A percentile compares a stretch with the other conserved stretches of the same genome.
phyloP scores from a whole-genome alignment of 2,888 invertebrate genomes.

The Tinea semifulvella region DNA sequence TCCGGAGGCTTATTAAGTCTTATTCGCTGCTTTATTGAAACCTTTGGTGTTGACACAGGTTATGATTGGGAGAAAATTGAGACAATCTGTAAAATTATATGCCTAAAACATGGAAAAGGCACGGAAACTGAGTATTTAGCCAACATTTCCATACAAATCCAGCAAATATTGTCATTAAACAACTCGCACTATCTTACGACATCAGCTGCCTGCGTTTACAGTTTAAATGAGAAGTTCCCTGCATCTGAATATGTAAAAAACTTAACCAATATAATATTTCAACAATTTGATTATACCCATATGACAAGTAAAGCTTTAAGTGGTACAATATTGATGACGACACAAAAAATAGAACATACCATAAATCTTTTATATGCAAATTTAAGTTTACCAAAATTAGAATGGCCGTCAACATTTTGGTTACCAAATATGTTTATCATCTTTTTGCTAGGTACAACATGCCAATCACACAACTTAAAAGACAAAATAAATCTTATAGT shows the following conservation, averaged over 20 bases:
- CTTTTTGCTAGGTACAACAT: constrained; percentile 44
- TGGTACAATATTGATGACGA: constrained; percentile 42
- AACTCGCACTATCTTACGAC: constrained; percentile 53
- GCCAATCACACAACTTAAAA: constrained; percentile 36
- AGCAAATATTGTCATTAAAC: constrained; percentile 48
- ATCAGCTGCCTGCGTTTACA: constrained; percentile 64
- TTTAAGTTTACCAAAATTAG: constrained; percentile 32
- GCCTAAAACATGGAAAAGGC: constrained; percentile 56
- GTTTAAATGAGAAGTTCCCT: constrained; percentile 57
- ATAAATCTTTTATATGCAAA: constrained; percentile 44
- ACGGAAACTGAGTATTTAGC: constrained; percentile 58
- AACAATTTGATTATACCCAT: constrained; percentile 32
- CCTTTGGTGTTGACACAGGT: constrained; percentile 60
- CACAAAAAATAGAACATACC: constrained; percentile 44
- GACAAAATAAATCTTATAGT: constrained; percentile 42
- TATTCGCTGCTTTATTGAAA: constrained; percentile 71
- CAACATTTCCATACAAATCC: constrained; percentile 62
- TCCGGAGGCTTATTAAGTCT: constrained; percentile 72
- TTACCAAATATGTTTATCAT: constrained; percentile 46
- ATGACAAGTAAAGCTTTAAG: constrained; percentile 30
- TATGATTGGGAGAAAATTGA: constrained; percentile 74
- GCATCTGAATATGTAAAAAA: constrained; percentile 37
- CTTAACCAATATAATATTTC: constrained; percentile 33
- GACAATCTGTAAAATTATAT: constrained; percentile 71
- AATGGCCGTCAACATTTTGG: constrained; percentile 40